Percentiles rank a stretch among this genome's conserved stretches.
These are phyloP conservation scores for Takifugu ocellatus DNA, from an alignment of 2,797 vertebrate species.

Conservation along the genomic window DNA sequence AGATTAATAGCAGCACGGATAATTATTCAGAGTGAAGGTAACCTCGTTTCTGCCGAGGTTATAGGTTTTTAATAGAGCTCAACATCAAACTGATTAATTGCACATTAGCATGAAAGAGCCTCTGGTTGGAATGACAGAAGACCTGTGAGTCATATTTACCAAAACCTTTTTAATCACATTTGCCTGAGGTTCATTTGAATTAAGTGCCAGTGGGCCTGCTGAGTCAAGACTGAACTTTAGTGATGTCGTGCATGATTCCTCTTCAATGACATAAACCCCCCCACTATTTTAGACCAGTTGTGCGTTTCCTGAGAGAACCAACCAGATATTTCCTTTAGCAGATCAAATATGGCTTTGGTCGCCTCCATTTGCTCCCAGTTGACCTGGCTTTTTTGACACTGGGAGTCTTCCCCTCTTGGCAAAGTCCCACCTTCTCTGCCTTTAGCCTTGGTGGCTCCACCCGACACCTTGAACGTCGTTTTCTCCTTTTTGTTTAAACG, in stretches of 20 bases:
- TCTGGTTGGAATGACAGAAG: background rate
- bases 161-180: background rate
- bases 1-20: slow-evolving; percentile 1
- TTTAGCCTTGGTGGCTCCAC: slow-evolving; percentile 40
- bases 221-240: too few relatives aligned
- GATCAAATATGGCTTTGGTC: slow-evolving; percentile 76
- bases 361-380: slow-evolving; percentile 67
- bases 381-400: slow-evolving; percentile 45
- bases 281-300: too few relatives aligned
- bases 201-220: background rate
- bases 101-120: too few relatives aligned
- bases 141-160: background rate
- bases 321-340: slow-evolving; percentile 81
- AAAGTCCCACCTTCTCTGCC: slow-evolving; percentile 48
- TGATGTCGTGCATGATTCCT: too few relatives aligned
- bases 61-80: background rate
- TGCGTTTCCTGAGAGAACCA: slow-evolving; percentile 31
- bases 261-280: too few relatives aligned
- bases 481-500: slow-evolving; percentile 61
- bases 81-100: slow-evolving; percentile 1
- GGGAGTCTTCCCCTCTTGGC: slow-evolving; percentile 47
- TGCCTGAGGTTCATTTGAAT: background rate
- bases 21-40: background rate
- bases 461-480: slow-evolving; percentile 32
- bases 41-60: background rate